These are phyloP conservation scores for Rugalucina vietnamica DNA, from an alignment of 2,888 invertebrate species.

Conservation along the genomic window DNA sequence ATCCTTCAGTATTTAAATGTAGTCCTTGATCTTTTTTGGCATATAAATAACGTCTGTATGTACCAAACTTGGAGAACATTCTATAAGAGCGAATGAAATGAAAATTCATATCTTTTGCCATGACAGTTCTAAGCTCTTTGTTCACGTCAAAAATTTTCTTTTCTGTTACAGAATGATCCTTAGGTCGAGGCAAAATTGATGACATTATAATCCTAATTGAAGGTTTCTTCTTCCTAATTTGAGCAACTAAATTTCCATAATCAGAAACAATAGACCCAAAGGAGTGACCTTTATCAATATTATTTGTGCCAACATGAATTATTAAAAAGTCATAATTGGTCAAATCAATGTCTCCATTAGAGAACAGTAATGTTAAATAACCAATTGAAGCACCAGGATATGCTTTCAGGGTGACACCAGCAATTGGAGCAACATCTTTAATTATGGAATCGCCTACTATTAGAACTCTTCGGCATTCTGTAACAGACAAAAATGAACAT, in stretches of 20 bases:
- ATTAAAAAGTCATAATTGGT: not conserved
- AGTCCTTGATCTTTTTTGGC: not conserved
- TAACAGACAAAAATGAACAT: no score
- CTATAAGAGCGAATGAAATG: not conserved
- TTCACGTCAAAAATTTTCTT: not conserved
- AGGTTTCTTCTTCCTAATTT: not conserved
- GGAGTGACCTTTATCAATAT: not conserved
- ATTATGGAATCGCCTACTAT: no score
- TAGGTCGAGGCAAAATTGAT: not conserved
- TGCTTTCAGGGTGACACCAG: no score
- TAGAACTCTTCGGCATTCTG: no score
- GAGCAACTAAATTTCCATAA: not conserved
- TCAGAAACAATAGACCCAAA: constrained; percentile 2
- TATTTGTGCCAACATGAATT: not conserved
- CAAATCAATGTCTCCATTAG: no score
- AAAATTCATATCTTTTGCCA: not conserved
- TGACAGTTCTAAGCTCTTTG: not conserved
- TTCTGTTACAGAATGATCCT: not conserved
- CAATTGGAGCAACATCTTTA: no score
- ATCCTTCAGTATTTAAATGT: not conserved
- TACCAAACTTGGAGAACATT: not conserved
- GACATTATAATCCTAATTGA: not conserved
- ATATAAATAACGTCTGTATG: not conserved
- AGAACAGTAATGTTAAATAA: no score
- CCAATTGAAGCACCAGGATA: no score